phyloP scores from a whole-genome alignment of 2,797 vertebrate species.

The Karalla daura region DNA sequence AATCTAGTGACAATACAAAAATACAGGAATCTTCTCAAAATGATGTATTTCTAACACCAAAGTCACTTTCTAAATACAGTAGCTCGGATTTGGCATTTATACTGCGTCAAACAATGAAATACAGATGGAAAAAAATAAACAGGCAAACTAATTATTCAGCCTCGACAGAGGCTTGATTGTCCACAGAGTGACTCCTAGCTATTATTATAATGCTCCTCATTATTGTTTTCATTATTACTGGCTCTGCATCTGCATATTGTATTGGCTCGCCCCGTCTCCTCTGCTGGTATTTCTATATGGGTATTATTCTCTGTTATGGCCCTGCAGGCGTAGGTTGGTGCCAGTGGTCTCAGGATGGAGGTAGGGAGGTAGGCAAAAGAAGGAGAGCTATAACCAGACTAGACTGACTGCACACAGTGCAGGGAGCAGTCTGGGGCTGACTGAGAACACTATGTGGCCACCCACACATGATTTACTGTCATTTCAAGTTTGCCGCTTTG shows the following conservation, averaged over 20 bases:
- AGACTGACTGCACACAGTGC: slow-evolving; percentile 56
- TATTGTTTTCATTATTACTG: slow-evolving; percentile 55
- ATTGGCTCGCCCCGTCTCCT: slow-evolving; percentile 28
- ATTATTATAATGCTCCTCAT: slow-evolving; percentile 46
- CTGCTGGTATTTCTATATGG: slow-evolving; percentile 37
- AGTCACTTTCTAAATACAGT: slow-evolving; percentile 16
- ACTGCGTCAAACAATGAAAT: slow-evolving; percentile 27
- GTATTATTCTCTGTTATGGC: slow-evolving; percentile 41
- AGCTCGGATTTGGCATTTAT: slow-evolving; percentile 6
- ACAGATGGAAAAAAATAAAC: slow-evolving; percentile 42
- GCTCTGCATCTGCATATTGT: slow-evolving; percentile 38
- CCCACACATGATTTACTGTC: slow-evolving; percentile 42
- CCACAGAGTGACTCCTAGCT: slow-evolving; percentile 25
- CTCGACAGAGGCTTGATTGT: slow-evolving; percentile 20
- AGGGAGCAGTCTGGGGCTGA: slow-evolving; percentile 22
- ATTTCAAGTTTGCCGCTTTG: slow-evolving; percentile 40
- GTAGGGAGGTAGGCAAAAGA: no score
- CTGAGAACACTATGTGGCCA: slow-evolving; percentile 32
- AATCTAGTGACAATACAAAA: background rate
- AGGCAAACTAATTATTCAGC: slow-evolving; percentile 34
- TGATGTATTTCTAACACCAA: no score
- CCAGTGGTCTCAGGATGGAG: no score
- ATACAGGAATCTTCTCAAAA: background rate
- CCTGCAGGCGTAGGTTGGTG: slow-evolving; percentile 33
- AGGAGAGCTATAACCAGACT: no score